These are phyloP conservation scores for Diadromus collaris DNA, from an alignment of 2,888 invertebrate genomes.

Conservation along the genomic window DNA sequence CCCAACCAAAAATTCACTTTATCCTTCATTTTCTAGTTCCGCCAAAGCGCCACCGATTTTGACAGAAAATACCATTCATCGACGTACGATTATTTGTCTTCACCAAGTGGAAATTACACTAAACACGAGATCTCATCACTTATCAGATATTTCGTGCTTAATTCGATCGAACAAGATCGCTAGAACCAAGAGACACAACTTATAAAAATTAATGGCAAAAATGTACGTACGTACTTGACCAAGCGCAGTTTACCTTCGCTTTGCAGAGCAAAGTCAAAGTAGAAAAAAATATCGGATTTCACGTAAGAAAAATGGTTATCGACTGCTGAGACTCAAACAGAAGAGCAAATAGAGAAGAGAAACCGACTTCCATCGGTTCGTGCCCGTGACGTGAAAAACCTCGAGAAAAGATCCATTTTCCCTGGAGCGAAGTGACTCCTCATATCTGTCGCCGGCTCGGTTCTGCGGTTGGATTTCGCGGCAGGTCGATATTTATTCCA, in stretches of 20 bases:
- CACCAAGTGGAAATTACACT: no score
- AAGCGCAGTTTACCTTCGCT: no score
- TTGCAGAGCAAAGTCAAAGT: neutral
- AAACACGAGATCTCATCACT: no score
- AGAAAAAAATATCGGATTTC: neutral
- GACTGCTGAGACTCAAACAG: neutral
- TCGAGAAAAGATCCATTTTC: slow-evolving; percentile 44
- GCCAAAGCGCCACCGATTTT: slow-evolving; percentile 27
- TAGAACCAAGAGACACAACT: no score
- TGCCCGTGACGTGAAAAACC: slow-evolving; percentile 34
- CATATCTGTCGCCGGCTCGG: slow-evolving; percentile 28
- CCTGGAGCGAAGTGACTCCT: slow-evolving; percentile 31
- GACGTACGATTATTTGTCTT: no score
- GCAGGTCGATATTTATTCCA: slow-evolving; percentile 57
- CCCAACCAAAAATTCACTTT: slow-evolving; percentile 25
- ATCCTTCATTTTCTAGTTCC: slow-evolving; percentile 36
- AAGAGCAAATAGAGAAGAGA: slow-evolving; percentile 13
- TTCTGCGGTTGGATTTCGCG: slow-evolving; percentile 46
- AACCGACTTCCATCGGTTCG: slow-evolving; percentile 21
- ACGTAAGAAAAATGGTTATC: neutral
- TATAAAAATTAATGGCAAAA: no score
- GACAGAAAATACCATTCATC: neutral
- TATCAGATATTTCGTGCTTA: no score
- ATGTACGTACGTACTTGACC: no score
- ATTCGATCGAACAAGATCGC: no score